Evolutionary conservation across 2,113 vertebrate genomes (phyloP), one percentile per base, ranked within the genome.

Genomic region (Orycteropus afer): DNA sequence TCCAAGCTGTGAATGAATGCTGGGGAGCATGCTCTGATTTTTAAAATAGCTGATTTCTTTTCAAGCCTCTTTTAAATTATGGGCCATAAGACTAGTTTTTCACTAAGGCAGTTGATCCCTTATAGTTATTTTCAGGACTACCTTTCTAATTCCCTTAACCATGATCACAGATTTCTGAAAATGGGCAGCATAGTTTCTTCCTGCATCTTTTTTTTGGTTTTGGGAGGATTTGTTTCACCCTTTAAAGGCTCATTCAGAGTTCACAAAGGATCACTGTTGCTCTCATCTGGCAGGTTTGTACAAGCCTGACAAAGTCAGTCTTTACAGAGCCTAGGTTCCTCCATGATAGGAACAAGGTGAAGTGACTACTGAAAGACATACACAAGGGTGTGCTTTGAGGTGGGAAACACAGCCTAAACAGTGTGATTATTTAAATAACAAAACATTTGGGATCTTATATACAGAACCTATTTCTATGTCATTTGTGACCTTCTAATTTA

Each of bases 11-110:
- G 95, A 93, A 94, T 27, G 32, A 78, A 86, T 1, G 0, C 93
- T 59, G n/a, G 34, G 80, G 85, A 95, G 27, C 84, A 91, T 94
- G 80, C 95, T 97, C 74, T 95, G 90, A 65, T 59, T 97, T 97
- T 51, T 96, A 86, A 97, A 97, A 80, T 27, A 93, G 47, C 80
- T 89, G 73, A 92, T 96, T 96, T 97, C 59, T 95, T 87, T 86
- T 59, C 78, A 65, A 86, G 40, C 61, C n/a, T 95, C 92, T 61
- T 49, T 95, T 95, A 95, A 97, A 88, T 45, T 96, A 11, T 51
- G 89, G 86, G 84, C 94, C 93, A 22, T 80, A 87, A 76, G 61
- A 17, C 51, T 67, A 9, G 79, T 89, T 98, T 69, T 97, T 37
- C 86, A 81, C 37, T 0, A 14, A 91, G 40, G 77, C 42, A 63